phyloP scores from a whole-genome alignment of 92 coral and sea anemone genomes.

The Phymanthus crucifer region DNA sequence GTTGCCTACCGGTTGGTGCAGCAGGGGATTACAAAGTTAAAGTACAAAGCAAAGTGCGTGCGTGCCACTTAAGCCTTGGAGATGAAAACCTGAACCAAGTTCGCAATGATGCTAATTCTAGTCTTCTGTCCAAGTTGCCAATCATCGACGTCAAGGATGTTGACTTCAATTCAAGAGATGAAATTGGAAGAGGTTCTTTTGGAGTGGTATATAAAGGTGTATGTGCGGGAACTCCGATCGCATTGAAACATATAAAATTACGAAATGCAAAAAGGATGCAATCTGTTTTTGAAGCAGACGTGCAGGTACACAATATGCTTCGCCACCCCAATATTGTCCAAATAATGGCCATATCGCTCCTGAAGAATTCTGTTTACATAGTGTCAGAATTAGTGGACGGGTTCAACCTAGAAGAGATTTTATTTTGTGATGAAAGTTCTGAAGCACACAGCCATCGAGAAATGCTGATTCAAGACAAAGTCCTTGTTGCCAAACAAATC shows the following conservation, averaged over 20 bases:
- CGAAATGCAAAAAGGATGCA: slow-evolving; percentile 34
- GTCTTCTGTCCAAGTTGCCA: neutral
- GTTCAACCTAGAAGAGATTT: slow-evolving; percentile 20
- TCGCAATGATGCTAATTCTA: neutral
- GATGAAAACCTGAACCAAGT: neutral
- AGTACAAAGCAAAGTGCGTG: no score
- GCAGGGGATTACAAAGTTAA: no score
- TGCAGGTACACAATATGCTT: slow-evolving; percentile 32
- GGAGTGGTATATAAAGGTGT: slow-evolving; percentile 40
- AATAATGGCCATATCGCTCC: slow-evolving; percentile 38
- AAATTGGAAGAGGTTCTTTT: slow-evolving; percentile 43
- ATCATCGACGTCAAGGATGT: neutral
- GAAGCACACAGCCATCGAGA: no score
- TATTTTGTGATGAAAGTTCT: neutral
- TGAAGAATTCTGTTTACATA: slow-evolving; percentile 37
- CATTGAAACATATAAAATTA: slow-evolving; percentile 39
- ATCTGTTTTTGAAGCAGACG: slow-evolving; percentile 29
- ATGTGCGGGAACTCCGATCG: slow-evolving; percentile 42
- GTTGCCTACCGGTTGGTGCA: no score
- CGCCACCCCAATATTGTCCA: slow-evolving; percentile 49
- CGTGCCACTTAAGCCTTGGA: slow-evolving; percentile 4
- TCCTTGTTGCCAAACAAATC: neutral
- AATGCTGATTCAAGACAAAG: slow-evolving; percentile 2
- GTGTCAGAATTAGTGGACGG: slow-evolving; percentile 37
- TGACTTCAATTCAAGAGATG: slow-evolving; percentile 8